phyloP scores from a whole-genome alignment of 2,888 invertebrate genomes.

The Cheilosia grossa region DNA sequence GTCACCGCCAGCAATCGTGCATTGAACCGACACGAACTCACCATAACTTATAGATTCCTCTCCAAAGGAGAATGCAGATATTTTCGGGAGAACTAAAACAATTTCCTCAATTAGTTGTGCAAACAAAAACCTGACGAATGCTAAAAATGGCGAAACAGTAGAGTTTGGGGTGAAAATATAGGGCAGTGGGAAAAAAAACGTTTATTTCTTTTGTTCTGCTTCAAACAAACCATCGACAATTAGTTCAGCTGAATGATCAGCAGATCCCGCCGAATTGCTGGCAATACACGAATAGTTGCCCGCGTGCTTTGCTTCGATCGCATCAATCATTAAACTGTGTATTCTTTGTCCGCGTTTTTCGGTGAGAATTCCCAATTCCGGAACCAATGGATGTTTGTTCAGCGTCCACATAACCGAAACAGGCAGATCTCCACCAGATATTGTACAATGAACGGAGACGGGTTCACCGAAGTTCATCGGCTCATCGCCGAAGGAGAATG shows the following conservation, averaged over 20 bases:
- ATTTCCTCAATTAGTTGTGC: background rate
- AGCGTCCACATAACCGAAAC: constrained; percentile 90
- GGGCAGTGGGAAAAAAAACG: background rate
- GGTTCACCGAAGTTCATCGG: constrained; percentile 88
- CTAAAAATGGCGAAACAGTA: constrained; percentile 64
- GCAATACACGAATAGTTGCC: constrained; percentile 91
- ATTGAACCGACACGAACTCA: constrained; percentile 85
- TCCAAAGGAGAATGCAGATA: constrained; percentile 90
- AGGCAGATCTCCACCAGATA: constrained; percentile 91
- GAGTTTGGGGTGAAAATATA: background rate
- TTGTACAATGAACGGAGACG: constrained; percentile 86
- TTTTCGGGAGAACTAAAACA: constrained; percentile 88
- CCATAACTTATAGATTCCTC: constrained; percentile 89
- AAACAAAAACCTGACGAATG: background rate
- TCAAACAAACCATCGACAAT: constrained; percentile 88
- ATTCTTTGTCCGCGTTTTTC: constrained; percentile 84
- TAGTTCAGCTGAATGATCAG: constrained; percentile 88
- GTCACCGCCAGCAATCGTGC: constrained; percentile 85
- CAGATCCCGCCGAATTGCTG: constrained; percentile 88
- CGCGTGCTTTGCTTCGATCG: constrained; percentile 88
- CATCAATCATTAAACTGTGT: constrained; percentile 86
- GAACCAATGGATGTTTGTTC: constrained; percentile 84
- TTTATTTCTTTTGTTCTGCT: background rate
- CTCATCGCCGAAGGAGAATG: constrained; percentile 90
- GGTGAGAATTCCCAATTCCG: constrained; percentile 81